Conservation (phyloP, 2,888 invertebrate genomes). For the Dynastes tityus region DNA sequence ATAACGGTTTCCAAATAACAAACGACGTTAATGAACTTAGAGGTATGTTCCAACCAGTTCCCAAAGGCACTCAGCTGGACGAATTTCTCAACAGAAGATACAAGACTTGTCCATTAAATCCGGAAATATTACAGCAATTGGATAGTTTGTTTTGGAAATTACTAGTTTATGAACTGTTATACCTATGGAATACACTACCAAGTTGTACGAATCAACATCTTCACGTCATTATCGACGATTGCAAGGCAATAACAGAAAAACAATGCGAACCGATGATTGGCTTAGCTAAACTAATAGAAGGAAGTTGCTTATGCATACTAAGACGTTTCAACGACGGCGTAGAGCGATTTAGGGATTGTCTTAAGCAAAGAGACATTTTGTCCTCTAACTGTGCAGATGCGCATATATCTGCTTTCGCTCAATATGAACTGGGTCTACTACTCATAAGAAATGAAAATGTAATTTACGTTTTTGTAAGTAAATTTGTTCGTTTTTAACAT, state of each 20-base stretch:
- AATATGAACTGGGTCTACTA: conserved; percentile 77
- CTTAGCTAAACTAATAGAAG: conserved; percentile 72
- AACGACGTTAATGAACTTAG: conserved; percentile 62
- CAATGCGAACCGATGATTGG: conserved; percentile 74
- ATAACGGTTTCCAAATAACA: conserved; percentile 59
- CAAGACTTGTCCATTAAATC: conserved; percentile 60
- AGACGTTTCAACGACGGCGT: conserved; percentile 67
- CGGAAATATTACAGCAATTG: conserved; percentile 59
- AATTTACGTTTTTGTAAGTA: conserved; percentile 44
- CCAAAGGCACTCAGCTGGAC: conserved; percentile 66
- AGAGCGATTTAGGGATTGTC: conserved; percentile 67
- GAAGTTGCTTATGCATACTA: conserved; percentile 71
- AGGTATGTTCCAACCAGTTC: conserved; percentile 58
- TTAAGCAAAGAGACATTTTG: conserved; percentile 62
- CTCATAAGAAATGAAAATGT: conserved; percentile 70
- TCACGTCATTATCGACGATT: conserved; percentile 65
- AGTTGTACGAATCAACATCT: conserved; percentile 71
- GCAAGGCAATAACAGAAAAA: conserved; percentile 56
- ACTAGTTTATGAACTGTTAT: conserved; percentile 78
- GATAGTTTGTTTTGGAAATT: conserved; percentile 72
- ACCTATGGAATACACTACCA: conserved; percentile 79
- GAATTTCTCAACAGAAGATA: conserved; percentile 64
- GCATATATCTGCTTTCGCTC: conserved; percentile 78
- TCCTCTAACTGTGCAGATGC: conserved; percentile 67
- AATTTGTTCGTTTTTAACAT: background rate